phyloP scores from a whole-genome alignment of 2,113 vertebrate species.

The Bolborhynchus lineola region DNA sequence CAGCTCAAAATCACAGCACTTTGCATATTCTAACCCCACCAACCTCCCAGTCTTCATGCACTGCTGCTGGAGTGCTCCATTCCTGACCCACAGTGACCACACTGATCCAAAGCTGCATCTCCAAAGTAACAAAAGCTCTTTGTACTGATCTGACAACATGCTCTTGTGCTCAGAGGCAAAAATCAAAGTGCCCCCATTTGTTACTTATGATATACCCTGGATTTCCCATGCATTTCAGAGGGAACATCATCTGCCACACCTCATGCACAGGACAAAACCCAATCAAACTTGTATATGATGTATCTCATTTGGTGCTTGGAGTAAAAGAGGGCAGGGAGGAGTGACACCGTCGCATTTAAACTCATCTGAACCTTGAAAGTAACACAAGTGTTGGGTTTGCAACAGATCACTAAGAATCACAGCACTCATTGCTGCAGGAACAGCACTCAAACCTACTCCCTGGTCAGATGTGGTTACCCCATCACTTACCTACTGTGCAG shows the following conservation, averaged over 20 bases:
- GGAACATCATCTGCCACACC: not conserved
- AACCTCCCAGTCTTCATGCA: not conserved
- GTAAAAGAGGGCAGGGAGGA: too few species aligned
- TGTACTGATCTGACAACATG: not conserved
- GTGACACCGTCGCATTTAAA: not conserved
- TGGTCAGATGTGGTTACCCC: not conserved
- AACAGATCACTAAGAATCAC: not conserved
- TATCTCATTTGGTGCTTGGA: not conserved
- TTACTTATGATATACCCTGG: not conserved
- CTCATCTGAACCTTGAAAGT: not conserved
- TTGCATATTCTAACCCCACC: not conserved
- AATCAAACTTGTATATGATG: too few species aligned
- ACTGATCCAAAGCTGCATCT: not conserved
- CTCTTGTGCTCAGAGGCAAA: not conserved
- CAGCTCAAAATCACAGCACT: not conserved
- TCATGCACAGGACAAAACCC: not conserved
- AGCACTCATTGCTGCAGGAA: not conserved
- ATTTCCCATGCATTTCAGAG: not conserved
- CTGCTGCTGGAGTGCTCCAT: not conserved
- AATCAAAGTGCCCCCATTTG: not conserved
- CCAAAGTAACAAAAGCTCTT: not conserved
- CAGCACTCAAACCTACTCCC: not conserved
- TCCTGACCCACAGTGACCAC: fast-evolving
- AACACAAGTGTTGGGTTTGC: not conserved
- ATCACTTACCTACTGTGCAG: not conserved